Conservation (phyloP, 2,888 invertebrate genomes). For the Clivina fossor region DNA sequence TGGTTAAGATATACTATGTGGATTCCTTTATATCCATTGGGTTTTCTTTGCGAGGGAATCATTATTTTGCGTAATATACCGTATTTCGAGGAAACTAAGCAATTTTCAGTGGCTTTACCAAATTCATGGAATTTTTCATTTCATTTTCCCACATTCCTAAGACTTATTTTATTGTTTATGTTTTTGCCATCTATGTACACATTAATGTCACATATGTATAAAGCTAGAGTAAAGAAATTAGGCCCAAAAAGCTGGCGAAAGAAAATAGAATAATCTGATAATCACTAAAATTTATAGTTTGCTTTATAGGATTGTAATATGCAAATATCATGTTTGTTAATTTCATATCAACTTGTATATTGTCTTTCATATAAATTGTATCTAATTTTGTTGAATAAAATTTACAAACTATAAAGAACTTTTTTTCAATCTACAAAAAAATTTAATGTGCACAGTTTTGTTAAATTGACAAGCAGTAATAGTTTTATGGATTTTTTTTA, state of each 20-base stretch:
- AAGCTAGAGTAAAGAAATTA: slow-evolving; percentile 68
- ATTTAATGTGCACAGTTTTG: too few relatives aligned
- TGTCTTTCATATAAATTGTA: slow-evolving; percentile 15
- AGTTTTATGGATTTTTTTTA: too few relatives aligned
- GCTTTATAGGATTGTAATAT: slow-evolving; percentile 14
- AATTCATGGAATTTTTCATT: slow-evolving; percentile 86
- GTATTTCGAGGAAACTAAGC: slow-evolving; percentile 82
- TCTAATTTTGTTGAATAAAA: slow-evolving; percentile 23
- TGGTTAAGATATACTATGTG: slow-evolving; percentile 94
- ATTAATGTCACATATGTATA: slow-evolving; percentile 84
- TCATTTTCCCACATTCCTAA: slow-evolving; percentile 78
- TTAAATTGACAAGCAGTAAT: too few relatives aligned
- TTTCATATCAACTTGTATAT: not conserved
- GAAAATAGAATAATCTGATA: slow-evolving; percentile 11
- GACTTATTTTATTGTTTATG: slow-evolving; percentile 74
- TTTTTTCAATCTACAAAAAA: too few relatives aligned
- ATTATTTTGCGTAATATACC: slow-evolving; percentile 82
- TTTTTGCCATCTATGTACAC: slow-evolving; percentile 76
- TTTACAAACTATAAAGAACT: too few relatives aligned
- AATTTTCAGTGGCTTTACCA: slow-evolving; percentile 75
- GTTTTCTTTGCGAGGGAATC: slow-evolving; percentile 83
- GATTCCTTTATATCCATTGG: slow-evolving; percentile 91
- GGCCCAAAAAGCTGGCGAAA: slow-evolving; percentile 52
- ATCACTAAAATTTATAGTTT: slow-evolving; percentile 2
- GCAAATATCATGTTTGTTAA: slow-evolving; percentile 3